phyloP scores from a whole-genome alignment of 2,113 vertebrate species.

The Lathamus discolor region DNA sequence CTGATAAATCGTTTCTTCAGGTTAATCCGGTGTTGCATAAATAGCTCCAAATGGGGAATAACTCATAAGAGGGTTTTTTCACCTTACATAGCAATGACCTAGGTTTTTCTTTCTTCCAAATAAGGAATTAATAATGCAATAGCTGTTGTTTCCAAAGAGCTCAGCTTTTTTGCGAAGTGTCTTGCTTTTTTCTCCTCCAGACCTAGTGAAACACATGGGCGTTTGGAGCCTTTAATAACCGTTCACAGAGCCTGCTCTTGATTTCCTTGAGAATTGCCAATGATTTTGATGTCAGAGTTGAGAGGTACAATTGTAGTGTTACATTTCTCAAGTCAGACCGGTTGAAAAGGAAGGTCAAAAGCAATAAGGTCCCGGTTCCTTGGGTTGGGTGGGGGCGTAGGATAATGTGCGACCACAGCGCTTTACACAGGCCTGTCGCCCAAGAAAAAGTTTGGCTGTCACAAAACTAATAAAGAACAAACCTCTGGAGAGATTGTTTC shows the following conservation, averaged over 20 bases:
- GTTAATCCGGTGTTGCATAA: background rate
- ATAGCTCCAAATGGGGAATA: background rate
- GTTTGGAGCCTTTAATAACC: slow-evolving; percentile 24
- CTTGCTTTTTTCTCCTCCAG: background rate
- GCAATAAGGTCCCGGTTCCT: slow-evolving; percentile 46
- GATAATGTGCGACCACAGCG: background rate
- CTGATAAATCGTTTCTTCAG: accelerated
- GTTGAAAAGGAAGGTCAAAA: slow-evolving; percentile 59
- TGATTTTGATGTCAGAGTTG: slow-evolving; percentile 31
- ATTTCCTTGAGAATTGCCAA: slow-evolving; percentile 19
- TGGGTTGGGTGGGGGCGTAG: background rate
- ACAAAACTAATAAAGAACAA: slow-evolving; percentile 57
- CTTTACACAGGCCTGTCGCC: background rate
- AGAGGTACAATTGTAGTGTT: background rate
- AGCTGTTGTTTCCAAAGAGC: slow-evolving; percentile 29
- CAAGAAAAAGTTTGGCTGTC: slow-evolving; percentile 52
- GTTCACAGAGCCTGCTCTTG: background rate
- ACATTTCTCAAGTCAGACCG: background rate
- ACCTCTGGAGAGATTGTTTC: background rate
- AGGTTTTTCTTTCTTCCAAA: slow-evolving; percentile 19
- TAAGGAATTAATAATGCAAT: slow-evolving; percentile 38
- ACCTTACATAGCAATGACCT: background rate
- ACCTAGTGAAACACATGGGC: background rate
- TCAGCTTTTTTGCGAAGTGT: background rate
- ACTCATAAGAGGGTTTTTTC: background rate